Percentiles rank a stretch among this genome's conserved stretches.
phyloP scores from a whole-genome alignment of 2,113 vertebrate genomes.

The Rhea pennata region DNA sequence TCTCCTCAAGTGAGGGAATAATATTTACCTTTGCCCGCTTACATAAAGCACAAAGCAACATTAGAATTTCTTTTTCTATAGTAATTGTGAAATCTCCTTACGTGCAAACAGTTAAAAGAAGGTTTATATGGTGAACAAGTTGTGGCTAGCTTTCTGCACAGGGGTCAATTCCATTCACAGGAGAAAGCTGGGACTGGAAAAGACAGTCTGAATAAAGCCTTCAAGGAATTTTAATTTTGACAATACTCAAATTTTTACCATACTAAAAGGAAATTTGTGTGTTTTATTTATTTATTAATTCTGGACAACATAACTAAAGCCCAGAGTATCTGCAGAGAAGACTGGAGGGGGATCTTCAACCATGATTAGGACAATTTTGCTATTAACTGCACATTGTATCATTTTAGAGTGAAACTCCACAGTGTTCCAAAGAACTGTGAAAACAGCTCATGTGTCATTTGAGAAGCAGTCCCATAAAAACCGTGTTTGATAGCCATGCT shows the following conservation, averaged over 20 bases:
- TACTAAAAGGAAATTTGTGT: background rate
- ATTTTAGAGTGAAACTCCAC: conserved; percentile 21
- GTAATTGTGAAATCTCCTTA: background rate
- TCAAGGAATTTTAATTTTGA: background rate
- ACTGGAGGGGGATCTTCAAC: background rate
- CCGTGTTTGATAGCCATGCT: background rate
- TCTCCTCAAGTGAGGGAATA: background rate
- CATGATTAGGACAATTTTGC: background rate
- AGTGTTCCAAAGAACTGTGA: background rate
- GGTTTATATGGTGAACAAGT: background rate
- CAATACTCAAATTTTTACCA: background rate
- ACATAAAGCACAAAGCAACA: background rate
- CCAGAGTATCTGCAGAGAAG: background rate
- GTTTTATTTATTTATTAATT: background rate
- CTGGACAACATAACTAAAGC: background rate
- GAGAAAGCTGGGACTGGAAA: background rate
- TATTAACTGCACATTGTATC: background rate
- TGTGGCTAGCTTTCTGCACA: background rate
- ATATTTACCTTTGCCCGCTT: background rate
- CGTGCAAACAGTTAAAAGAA: background rate
- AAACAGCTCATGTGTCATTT: background rate
- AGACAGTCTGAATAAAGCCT: background rate
- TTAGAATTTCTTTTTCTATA: background rate
- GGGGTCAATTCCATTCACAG: background rate
- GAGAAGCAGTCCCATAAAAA: background rate